Conservation (phyloP, 23 tunicate species). For the Oikopleura albicans region DNA sequence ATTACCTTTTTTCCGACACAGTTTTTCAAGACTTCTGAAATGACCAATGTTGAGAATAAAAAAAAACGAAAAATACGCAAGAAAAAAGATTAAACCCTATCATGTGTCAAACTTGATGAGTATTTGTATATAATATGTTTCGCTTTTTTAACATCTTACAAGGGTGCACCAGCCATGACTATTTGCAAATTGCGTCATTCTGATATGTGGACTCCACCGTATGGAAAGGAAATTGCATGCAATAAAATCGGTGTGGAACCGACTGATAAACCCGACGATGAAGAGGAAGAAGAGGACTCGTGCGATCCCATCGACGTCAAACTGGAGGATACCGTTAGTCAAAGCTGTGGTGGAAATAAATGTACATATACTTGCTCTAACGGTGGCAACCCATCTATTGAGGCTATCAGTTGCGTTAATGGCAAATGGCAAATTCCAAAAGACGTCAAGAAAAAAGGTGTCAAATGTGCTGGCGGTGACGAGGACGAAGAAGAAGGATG, state of each 20-base stretch:
- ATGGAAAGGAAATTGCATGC: not conserved
- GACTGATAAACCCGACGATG: not conserved
- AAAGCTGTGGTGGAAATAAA: not conserved
- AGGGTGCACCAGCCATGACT: too few relatives aligned
- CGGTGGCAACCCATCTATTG: not conserved
- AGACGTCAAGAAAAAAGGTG: not conserved
- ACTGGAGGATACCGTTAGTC: not conserved
- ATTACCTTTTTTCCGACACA: too few relatives aligned
- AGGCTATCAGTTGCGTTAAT: not conserved
- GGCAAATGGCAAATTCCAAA: not conserved
- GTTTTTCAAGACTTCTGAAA: too few relatives aligned
- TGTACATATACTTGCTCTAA: not conserved
- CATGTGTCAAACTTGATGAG: too few relatives aligned
- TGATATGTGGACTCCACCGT: not conserved
- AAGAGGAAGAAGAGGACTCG: not conserved
- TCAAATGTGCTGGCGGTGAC: not conserved
- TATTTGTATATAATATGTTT: too few relatives aligned
- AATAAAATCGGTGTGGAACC: too few relatives aligned
- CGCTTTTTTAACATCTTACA: too few relatives aligned
- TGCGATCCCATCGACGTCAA: not conserved
- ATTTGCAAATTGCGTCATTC: not conserved
- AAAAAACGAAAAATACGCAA: too few relatives aligned
- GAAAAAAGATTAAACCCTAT: too few relatives aligned
- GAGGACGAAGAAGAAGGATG: not conserved
- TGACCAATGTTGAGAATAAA: too few relatives aligned